Evolutionary conservation across 2,113 vertebrate species (phyloP).

Genomic region (Fregetta grallaria): DNA sequence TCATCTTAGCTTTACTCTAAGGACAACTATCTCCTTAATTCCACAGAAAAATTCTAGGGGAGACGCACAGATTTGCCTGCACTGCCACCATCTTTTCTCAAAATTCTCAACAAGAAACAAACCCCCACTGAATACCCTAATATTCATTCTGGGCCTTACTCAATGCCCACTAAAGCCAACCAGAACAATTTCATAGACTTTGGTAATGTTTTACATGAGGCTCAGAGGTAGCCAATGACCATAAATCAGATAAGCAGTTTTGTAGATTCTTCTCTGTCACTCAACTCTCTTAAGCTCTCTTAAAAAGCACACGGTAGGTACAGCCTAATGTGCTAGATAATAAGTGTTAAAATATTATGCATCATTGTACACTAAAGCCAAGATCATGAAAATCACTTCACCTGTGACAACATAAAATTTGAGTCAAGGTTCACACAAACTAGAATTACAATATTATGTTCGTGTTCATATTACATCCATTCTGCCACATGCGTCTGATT

Average conservation of each 20-base stretch:
- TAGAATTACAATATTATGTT: not conserved
- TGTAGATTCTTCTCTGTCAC: not conserved
- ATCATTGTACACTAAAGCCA: not conserved
- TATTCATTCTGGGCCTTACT: not conserved
- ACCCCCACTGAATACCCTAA: not conserved
- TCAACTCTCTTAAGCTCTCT: not conserved
- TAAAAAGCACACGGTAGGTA: not conserved
- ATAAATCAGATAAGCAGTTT: not conserved
- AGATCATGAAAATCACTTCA: not conserved
- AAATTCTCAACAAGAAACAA: not conserved
- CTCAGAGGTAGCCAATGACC: not conserved
- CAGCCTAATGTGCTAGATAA: not conserved
- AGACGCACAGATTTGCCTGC: not conserved
- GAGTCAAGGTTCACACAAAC: not conserved
- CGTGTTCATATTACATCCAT: not conserved
- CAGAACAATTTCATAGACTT: not conserved
- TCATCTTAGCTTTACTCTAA: not conserved
- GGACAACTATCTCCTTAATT: not conserved
- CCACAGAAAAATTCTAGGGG: not conserved
- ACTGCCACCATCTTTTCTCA: not conserved
- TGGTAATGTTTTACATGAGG: rapidly evolving
- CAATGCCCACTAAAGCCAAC: not conserved
- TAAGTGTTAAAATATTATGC: not conserved
- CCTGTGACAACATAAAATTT: not conserved
- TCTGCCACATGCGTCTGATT: not conserved